Conservation (phyloP, 1,140 invertebrate genomes). For the Acromyrmex heyeri region DNA sequence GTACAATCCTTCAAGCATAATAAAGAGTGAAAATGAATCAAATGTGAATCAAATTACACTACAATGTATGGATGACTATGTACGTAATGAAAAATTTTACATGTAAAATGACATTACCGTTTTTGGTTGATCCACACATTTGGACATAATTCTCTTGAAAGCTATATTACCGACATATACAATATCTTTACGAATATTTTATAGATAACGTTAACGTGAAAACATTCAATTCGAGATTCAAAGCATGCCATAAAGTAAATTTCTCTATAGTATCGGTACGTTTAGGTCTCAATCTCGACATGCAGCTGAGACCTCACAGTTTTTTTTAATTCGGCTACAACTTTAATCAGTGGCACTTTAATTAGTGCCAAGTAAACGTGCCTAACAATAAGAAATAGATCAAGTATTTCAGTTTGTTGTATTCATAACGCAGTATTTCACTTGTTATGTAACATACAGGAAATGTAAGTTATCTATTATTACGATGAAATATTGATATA, state of each 20-base stretch:
- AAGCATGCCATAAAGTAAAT: neutral
- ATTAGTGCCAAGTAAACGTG: neutral
- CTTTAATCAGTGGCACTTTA: neutral
- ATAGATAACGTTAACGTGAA: no score
- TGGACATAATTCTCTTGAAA: neutral
- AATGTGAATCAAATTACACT: neutral
- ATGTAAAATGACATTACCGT: neutral
- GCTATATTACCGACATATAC: neutral
- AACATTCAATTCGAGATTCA: neutral
- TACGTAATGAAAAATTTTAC: neutral
- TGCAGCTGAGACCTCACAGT: neutral
- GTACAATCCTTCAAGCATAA: neutral
- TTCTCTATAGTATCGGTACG: neutral
- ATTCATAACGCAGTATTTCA: constrained; percentile 81
- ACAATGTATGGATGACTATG: neutral
- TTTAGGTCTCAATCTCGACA: neutral
- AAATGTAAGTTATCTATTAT: constrained; percentile 73
- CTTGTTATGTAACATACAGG: constrained; percentile 74
- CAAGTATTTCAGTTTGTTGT: constrained; percentile 72
- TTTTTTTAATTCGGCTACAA: neutral
- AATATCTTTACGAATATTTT: neutral
- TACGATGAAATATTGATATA: constrained; percentile 61
- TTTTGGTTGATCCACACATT: neutral
- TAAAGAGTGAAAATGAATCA: neutral
- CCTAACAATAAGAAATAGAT: constrained; percentile 42